Conservation (phyloP, 2,888 invertebrate genomes). For the Andrena haemorrhoa region DNA sequence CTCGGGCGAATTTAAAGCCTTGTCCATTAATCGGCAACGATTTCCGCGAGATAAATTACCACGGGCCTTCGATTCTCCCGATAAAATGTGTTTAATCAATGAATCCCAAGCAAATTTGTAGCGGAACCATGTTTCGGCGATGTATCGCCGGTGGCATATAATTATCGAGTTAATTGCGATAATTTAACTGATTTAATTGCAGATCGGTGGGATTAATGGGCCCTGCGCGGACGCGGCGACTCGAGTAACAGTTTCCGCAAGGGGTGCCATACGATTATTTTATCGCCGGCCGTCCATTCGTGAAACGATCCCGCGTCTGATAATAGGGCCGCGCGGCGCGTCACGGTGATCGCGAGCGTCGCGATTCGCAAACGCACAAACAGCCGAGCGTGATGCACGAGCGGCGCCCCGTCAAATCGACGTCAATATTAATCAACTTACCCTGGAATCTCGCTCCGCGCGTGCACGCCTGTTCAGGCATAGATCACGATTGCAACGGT, state of each 20-base stretch:
- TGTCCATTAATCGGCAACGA: constrained; percentile 30
- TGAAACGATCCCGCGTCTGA: constrained; percentile 39
- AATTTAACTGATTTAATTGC: constrained; percentile 56
- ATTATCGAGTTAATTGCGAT: constrained; percentile 50
- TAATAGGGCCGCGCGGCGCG: constrained; percentile 17
- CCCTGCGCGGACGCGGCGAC: constrained; percentile 1
- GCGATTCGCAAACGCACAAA: constrained; percentile 34
- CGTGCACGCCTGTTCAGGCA: constrained; percentile 38
- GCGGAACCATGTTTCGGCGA: constrained; percentile 25
- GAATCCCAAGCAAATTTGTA: constrained; percentile 42
- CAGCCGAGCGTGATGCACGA: constrained; percentile 14
- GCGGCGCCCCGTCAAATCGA: constrained; percentile 34
- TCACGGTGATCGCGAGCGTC: constrained; percentile 16
- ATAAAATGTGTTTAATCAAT: constrained; percentile 27
- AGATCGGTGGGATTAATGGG: constrained; percentile 37
- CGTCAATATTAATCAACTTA: constrained; percentile 63
- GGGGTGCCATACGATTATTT: constrained; percentile 35
- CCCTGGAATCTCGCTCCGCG: constrained; percentile 40
- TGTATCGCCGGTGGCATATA: constrained; percentile 37
- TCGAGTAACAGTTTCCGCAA: constrained; percentile 35
- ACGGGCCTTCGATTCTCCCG: constrained; percentile 8
- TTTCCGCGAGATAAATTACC: constrained; percentile 2
- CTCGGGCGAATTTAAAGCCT: constrained; percentile 14
- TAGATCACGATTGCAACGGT: constrained; percentile 56
- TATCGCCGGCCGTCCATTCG: background rate